Evolutionary conservation across 1,140 invertebrate genomes (phyloP).

Genomic region (Heliothis virescens): DNA sequence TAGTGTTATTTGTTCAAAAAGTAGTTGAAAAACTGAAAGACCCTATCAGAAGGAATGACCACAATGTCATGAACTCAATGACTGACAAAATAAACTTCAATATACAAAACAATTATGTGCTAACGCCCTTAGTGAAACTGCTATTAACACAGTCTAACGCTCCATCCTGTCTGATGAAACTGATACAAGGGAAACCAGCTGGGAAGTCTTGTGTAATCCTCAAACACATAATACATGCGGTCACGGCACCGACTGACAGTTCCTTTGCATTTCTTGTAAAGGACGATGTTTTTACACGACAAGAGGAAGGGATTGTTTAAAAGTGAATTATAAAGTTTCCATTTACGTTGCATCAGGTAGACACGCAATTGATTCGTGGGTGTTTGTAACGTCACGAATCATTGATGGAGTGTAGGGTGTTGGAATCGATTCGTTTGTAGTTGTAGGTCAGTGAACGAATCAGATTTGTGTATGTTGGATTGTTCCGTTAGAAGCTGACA

Average conservation of each 20-base stretch:
- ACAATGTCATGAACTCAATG: too few relatives aligned
- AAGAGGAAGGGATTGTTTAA: neutral
- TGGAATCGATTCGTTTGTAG: slow-evolving; percentile 8
- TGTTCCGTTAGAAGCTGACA: too few relatives aligned
- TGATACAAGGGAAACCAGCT: slow-evolving; percentile 26
- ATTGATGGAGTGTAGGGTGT: neutral
- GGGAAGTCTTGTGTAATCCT: slow-evolving; percentile 27
- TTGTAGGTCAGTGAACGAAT: slow-evolving; percentile 1
- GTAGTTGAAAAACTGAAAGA: too few relatives aligned
- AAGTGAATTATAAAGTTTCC: neutral
- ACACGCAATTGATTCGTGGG: slow-evolving; percentile 11
- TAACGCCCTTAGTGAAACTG: slow-evolving; percentile 35
- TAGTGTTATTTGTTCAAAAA: too few relatives aligned
- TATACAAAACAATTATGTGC: neutral
- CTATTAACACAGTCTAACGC: slow-evolving; percentile 26
- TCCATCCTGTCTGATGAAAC: slow-evolving; percentile 44
- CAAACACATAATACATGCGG: slow-evolving; percentile 4
- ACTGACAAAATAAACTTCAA: neutral
- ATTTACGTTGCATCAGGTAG: neutral
- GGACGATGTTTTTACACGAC: slow-evolving; percentile 3
- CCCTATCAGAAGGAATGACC: too few relatives aligned
- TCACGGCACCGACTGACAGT: slow-evolving; percentile 32
- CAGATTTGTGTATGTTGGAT: too few relatives aligned
- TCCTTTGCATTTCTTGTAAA: slow-evolving; percentile 23
- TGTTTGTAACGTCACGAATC: neutral